phyloP scores from a whole-genome alignment of 2,113 vertebrate genomes.

The Rana temporaria region DNA sequence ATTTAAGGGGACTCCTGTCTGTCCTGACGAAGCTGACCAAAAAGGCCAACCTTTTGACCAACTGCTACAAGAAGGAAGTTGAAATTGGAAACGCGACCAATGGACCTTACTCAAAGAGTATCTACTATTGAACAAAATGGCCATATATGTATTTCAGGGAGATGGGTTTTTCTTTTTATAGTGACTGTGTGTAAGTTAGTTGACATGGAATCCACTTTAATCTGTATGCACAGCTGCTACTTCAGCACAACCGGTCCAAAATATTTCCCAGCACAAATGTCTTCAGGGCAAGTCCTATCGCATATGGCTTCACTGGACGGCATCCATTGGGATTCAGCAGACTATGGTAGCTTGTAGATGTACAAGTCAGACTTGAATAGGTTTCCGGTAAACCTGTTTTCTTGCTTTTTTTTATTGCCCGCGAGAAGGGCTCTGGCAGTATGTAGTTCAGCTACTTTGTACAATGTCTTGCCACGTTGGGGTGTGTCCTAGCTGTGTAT shows the following conservation, averaged over 20 bases:
- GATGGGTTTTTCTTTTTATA: neutral
- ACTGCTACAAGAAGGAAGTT: conserved; percentile 51
- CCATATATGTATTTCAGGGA: neutral
- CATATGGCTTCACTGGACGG: neutral
- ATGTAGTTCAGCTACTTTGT: neutral
- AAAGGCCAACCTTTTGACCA: conserved; percentile 54
- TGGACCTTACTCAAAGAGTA: neutral
- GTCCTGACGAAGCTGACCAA: conserved; percentile 55
- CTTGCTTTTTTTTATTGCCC: neutral
- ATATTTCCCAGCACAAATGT: neutral
- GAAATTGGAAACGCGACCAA: neutral
- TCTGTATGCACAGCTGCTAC: neutral
- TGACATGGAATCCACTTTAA: neutral
- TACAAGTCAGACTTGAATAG: neutral
- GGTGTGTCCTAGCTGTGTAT: neutral
- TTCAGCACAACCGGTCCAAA: neutral
- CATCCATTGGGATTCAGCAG: neutral
- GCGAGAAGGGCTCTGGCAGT: neutral
- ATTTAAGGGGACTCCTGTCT: conserved; percentile 51
- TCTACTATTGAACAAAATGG: conserved; percentile 1
- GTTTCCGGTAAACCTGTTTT: conserved; percentile 9
- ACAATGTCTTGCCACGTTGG: neutral
- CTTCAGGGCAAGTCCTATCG: neutral
- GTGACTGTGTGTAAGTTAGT: no score
- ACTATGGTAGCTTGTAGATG: neutral